These are phyloP conservation scores for Nothobranchius kuhntae DNA, from an alignment of 2,113 vertebrate species.

Conservation along the genomic window DNA sequence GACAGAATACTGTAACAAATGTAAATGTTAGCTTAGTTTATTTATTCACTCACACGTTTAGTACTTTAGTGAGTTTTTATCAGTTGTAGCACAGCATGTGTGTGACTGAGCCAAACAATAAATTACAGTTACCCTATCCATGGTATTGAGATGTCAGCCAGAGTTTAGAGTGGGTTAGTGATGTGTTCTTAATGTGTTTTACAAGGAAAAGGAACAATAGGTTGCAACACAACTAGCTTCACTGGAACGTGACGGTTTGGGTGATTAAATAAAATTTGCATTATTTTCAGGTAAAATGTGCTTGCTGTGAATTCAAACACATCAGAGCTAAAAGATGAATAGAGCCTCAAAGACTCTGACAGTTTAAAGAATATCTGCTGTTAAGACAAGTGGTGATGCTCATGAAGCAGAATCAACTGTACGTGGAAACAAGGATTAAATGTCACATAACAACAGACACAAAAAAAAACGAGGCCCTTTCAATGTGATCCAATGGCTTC, in stretches of 20 bases:
- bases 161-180: background rate
- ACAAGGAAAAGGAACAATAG: background rate
- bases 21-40: background rate
- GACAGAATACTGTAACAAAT: background rate
- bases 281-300: background rate
- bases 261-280: background rate
- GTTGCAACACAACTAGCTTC: background rate
- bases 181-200: constrained; percentile 18
- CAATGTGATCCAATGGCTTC: too few species aligned
- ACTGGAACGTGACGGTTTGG: background rate
- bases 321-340: background rate
- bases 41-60: background rate
- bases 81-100: background rate
- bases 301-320: background rate
- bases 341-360: background rate
- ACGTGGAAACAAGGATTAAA: too few species aligned
- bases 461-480: too few species aligned
- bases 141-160: constrained; percentile 7
- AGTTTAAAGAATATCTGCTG: too few species aligned
- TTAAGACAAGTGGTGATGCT: too few species aligned
- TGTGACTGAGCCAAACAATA: background rate
- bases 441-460: too few species aligned
- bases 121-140: background rate
- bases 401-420: too few species aligned
- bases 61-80: background rate